These are phyloP conservation scores for Polyergus mexicanus DNA, from an alignment of 1,140 invertebrate species.

Conservation along the genomic window DNA sequence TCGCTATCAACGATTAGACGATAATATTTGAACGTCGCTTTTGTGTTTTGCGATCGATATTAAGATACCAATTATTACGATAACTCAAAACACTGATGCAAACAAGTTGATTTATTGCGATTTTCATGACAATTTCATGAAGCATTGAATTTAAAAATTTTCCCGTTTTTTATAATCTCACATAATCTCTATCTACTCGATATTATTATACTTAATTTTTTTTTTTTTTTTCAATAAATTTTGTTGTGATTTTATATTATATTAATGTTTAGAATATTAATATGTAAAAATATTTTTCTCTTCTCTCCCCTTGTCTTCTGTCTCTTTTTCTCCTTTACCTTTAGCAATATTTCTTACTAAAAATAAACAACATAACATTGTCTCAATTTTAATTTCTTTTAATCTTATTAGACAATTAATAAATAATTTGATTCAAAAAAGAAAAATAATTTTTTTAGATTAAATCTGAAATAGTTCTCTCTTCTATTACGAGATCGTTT, in stretches of 20 bases:
- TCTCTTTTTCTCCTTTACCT: not conserved
- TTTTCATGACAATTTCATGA: not conserved
- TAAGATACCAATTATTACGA: not conserved
- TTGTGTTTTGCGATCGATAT: conserved; percentile 1
- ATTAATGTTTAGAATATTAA: not conserved
- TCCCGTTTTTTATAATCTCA: not conserved
- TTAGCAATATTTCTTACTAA: not conserved
- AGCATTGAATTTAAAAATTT: not conserved
- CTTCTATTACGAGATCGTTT: not conserved
- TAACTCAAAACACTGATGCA: not conserved
- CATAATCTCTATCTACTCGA: not conserved
- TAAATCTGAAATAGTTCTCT: not conserved
- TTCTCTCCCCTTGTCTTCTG: not conserved
- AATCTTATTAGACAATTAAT: too few species aligned
- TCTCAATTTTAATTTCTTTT: not conserved
- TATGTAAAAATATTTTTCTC: not conserved
- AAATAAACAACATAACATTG: not conserved
- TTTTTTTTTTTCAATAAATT: not conserved
- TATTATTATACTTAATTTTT: not conserved
- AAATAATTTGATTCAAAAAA: too few species aligned
- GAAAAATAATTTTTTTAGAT: not conserved
- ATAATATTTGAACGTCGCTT: not conserved
- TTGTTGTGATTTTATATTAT: not conserved
- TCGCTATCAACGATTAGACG: conserved; percentile 21
- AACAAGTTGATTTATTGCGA: not conserved